A percentile compares a stretch with the other conserved stretches of the same genome.
phyloP scores from a whole-genome alignment of 1,140 invertebrate genomes.

The Drosophila dunni region DNA sequence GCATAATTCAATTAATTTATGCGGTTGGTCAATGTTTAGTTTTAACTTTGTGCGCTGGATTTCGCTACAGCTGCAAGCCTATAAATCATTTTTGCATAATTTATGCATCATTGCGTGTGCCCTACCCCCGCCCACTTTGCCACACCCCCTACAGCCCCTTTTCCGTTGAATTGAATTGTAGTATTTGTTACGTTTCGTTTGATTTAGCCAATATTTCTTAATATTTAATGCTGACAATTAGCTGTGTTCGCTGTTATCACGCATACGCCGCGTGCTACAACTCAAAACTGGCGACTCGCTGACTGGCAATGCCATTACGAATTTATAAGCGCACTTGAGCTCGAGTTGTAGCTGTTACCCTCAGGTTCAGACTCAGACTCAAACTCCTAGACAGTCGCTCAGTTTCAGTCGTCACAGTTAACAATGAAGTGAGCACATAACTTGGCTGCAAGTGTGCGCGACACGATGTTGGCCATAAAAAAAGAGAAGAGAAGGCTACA shows the following conservation, averaged over 20 bases:
- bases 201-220: conserved; percentile 63
- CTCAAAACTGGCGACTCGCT: conserved; percentile 42
- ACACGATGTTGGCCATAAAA: conserved; percentile 73
- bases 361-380: not conserved
- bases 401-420: not conserved
- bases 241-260: conserved; percentile 48
- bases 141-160: not conserved
- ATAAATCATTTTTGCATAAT: conserved; percentile 81
- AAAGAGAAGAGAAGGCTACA: conserved; percentile 25
- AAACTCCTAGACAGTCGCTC: not conserved
- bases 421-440: conserved; percentile 76
- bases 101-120: conserved; percentile 55
- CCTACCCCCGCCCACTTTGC: too few relatives aligned
- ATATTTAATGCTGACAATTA: conserved; percentile 74
- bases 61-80: conserved; percentile 55
- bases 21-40: conserved; percentile 78
- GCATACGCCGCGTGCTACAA: conserved; percentile 50
- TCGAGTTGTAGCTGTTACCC: conserved; percentile 33
- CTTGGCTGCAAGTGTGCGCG: conserved; percentile 50
- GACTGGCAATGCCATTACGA: conserved; percentile 70
- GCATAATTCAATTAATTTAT: conserved; percentile 83
- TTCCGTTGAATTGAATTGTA: conserved; percentile 43
- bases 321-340: conserved; percentile 81
- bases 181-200: conserved; percentile 21
- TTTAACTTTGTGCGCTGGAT: conserved; percentile 57